Percentiles rank a stretch among this genome's conserved stretches.
Evolutionary conservation across 2,888 invertebrate genomes (phyloP).

Genomic region (Thera britannica): DNA sequence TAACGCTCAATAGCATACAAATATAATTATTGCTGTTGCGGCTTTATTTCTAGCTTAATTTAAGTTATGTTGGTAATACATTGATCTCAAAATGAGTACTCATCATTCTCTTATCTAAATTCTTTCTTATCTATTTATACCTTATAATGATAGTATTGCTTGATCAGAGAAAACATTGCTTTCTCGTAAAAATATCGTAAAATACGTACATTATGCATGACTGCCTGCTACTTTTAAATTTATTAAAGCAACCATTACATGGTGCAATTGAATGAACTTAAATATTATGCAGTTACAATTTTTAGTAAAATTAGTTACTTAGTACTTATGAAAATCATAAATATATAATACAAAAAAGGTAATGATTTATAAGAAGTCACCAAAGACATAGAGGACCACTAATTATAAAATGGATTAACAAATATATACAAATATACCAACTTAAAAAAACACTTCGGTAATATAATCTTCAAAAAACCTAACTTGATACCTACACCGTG

Average conservation of each 20-base stretch:
- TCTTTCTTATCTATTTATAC: conserved; percentile 69
- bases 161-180: conserved; percentile 77
- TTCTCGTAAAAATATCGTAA: conserved; percentile 71
- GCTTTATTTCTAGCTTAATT: conserved; percentile 55
- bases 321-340: too few species aligned
- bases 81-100: conserved; percentile 82
- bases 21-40: conserved; percentile 84
- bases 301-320: conserved; percentile 1
- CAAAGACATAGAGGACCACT: too few species aligned
- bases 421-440: conserved; percentile 11
- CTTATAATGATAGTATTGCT: conserved; percentile 79
- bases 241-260: conserved; percentile 75
- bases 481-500: too few species aligned
- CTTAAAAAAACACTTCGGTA: background rate
- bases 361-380: too few species aligned
- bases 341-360: too few species aligned
- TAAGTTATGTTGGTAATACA: conserved; percentile 73
- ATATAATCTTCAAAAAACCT: background rate
- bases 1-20: conserved; percentile 84
- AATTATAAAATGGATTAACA: conserved; percentile 2
- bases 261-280: conserved; percentile 54
- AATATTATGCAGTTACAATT: conserved; percentile 27
- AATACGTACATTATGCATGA: conserved; percentile 56
- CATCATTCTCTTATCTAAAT: conserved; percentile 70
- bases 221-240: conserved; percentile 33